These are phyloP conservation scores for Holacanthella duospinosa DNA, from an alignment of 2,888 invertebrate species.

Conservation along the genomic window DNA sequence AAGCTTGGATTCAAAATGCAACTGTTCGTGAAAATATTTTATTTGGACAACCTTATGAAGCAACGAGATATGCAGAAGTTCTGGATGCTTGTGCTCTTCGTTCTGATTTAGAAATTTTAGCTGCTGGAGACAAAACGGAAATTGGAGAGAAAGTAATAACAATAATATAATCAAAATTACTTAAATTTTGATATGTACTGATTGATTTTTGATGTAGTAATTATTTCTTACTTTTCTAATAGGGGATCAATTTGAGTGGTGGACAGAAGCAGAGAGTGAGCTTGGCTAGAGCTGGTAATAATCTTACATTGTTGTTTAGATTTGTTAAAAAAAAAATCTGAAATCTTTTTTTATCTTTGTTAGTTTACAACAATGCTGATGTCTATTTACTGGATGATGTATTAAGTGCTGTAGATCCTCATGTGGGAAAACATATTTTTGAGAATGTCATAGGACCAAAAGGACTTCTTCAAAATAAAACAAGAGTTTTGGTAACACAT, in stretches of 20 bases:
- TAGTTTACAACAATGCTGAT: conserved; percentile 43
- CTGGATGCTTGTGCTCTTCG: conserved; percentile 44
- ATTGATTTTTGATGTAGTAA: background rate
- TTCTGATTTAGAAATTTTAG: conserved; percentile 46
- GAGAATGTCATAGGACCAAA: conserved; percentile 47
- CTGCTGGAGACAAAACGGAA: conserved; percentile 48
- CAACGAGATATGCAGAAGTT: conserved; percentile 39
- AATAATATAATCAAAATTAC: background rate
- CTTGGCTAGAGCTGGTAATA: conserved; percentile 46
- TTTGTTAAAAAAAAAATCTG: no score
- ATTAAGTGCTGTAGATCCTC: conserved; percentile 48
- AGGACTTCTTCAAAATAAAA: conserved; percentile 42
- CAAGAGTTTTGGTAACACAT: conserved; percentile 50
- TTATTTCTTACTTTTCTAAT: conserved; percentile 9
- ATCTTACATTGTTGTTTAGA: no score
- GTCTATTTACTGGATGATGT: conserved; percentile 51
- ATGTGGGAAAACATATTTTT: conserved; percentile 52
- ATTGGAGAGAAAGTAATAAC: conserved; percentile 48
- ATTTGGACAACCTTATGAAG: conserved; percentile 43
- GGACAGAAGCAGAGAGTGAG: conserved; percentile 88
- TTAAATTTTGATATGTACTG: background rate
- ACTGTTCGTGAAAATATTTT: conserved; percentile 46
- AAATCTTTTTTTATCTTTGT: no score
- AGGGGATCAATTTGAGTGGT: conserved; percentile 75
- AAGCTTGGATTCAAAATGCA: conserved; percentile 50